Evolutionary conservation across 2,888 invertebrate genomes (phyloP).

Genomic region (Sminthurinus aureus): DNA sequence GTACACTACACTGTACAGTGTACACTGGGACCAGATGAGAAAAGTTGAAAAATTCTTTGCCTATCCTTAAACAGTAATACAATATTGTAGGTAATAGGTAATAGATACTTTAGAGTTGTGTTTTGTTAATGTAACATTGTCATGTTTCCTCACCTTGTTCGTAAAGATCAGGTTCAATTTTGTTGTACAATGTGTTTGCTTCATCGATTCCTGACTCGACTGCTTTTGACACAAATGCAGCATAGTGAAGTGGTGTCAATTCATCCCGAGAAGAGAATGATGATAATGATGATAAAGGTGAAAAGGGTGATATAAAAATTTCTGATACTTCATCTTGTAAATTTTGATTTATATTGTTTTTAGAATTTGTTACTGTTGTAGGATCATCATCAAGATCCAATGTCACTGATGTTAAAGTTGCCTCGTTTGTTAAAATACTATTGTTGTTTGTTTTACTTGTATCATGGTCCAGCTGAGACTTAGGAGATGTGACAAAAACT

Average conservation of each 20-base stretch:
- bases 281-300: background rate
- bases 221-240: conserved; percentile 71
- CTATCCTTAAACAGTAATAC: background rate
- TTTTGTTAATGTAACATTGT: background rate
- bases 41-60: background rate
- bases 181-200: conserved; percentile 72
- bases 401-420: too few species aligned
- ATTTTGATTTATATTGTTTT: background rate
- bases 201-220: conserved; percentile 73
- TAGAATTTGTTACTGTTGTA: background rate
- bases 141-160: conserved; percentile 67
- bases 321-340: background rate
- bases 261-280: background rate
- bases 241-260: conserved; percentile 46
- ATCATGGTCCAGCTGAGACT: too few species aligned
- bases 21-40: background rate
- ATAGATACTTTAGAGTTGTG: too few species aligned
- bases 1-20: background rate
- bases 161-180: conserved; percentile 70
- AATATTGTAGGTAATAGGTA: background rate
- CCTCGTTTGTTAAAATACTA: too few species aligned
- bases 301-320: background rate
- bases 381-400: too few species aligned
- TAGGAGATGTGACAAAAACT: background rate
- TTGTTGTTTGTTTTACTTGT: too few species aligned